Percentiles rank a stretch among this genome's conserved stretches.
These are phyloP conservation scores for Scaptomyza parva DNA, from an alignment of 2,888 invertebrate species.

Conservation along the genomic window DNA sequence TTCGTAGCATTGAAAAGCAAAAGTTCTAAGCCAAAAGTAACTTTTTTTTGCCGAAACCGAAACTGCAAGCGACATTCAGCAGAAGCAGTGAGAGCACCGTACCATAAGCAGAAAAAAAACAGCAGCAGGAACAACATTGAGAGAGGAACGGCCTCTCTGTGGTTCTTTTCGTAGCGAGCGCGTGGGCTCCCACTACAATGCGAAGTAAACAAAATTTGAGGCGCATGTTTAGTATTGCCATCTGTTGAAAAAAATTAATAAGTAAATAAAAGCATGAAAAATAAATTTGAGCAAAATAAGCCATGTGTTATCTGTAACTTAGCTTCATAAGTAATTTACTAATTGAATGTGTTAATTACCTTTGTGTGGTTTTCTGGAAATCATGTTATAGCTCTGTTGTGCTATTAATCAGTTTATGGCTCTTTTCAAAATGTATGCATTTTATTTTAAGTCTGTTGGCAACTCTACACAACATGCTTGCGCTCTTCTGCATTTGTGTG, in stretches of 20 bases:
- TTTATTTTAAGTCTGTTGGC: conserved; percentile 30
- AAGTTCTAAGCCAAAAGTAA: conserved; percentile 67
- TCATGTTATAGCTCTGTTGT: not conserved
- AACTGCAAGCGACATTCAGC: conserved; percentile 53
- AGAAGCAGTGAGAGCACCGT: conserved; percentile 15
- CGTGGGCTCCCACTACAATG: conserved; percentile 28
- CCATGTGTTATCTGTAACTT: not conserved
- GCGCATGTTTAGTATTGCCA: conserved; percentile 43
- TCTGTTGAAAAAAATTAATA: not conserved
- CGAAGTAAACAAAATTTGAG: conserved; percentile 64
- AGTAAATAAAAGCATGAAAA: not conserved
- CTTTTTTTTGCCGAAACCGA: conserved; percentile 47
- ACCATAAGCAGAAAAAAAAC: conserved; percentile 8
- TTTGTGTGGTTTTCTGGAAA: not conserved
- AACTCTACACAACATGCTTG: conserved; percentile 39
- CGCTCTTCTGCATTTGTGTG: conserved; percentile 29
- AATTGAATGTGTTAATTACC: not conserved
- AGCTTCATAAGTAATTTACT: not conserved
- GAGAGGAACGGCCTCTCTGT: conserved; percentile 32
- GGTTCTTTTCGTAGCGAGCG: conserved; percentile 19
- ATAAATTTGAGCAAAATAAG: not conserved
- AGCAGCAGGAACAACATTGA: conserved; percentile 28
- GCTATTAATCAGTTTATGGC: conserved; percentile 1
- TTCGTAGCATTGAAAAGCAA: conserved; percentile 63
- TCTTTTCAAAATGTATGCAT: conserved; percentile 19